Conservation (phyloP, 2,888 invertebrate genomes). For the Sarcophaga caerulescens region DNA sequence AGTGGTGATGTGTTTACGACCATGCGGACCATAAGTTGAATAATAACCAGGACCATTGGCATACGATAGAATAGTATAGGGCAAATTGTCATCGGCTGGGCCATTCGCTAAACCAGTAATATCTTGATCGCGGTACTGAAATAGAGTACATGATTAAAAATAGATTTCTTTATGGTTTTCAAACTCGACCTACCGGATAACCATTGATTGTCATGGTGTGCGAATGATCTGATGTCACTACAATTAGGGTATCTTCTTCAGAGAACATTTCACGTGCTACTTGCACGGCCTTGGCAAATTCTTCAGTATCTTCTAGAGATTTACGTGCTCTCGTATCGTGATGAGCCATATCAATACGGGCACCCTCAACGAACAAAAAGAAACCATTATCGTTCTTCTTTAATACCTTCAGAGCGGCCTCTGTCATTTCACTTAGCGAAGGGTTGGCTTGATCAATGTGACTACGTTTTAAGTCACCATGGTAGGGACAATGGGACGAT, state of each 20-base stretch:
- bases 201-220: constrained; percentile 90
- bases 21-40: constrained; percentile 76
- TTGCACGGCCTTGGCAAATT: constrained; percentile 88
- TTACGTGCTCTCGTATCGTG: constrained; percentile 86
- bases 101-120: constrained; percentile 82
- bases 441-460: constrained; percentile 82
- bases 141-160: background rate
- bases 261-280: constrained; percentile 85
- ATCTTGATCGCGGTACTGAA: constrained; percentile 82
- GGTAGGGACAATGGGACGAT: constrained; percentile 84
- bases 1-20: constrained; percentile 73
- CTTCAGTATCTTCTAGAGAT: constrained; percentile 91
- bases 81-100: constrained; percentile 84
- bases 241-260: constrained; percentile 88
- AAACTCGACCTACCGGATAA: constrained; percentile 84
- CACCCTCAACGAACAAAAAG: constrained; percentile 88
- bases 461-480: constrained; percentile 83
- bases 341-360: constrained; percentile 82
- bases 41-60: constrained; percentile 88
- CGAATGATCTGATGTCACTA: constrained; percentile 92
- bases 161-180: background rate
- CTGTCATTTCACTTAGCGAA: constrained; percentile 86
- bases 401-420: constrained; percentile 85
- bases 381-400: constrained; percentile 85
- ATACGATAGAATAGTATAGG: constrained; percentile 87